Conservation (phyloP, 1,140 invertebrate genomes). For the Lasioglossum albipes region DNA sequence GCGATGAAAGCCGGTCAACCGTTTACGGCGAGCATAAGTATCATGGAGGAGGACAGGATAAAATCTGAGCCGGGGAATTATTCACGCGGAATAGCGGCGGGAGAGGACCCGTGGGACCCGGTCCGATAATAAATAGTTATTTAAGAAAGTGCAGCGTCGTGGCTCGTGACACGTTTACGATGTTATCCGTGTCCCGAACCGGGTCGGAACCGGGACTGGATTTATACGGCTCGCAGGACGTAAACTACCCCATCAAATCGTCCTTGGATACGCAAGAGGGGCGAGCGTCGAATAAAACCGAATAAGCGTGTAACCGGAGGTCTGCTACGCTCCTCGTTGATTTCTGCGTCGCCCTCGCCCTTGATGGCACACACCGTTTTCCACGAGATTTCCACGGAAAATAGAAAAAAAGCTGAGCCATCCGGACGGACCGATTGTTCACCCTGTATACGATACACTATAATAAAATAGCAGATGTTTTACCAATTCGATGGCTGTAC, state of each 20-base stretch:
- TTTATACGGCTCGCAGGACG: constrained; percentile 45
- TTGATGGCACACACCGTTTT: constrained; percentile 4
- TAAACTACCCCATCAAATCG: constrained; percentile 38
- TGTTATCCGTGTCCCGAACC: constrained; percentile 13
- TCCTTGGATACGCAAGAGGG: constrained; percentile 18
- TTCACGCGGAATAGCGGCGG: not conserved
- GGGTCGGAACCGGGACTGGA: constrained; percentile 7
- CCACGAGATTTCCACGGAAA: constrained; percentile 14
- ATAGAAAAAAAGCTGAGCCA: constrained; percentile 45
- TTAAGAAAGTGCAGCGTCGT: not conserved
- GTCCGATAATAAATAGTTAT: constrained; percentile 20
- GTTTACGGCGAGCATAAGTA: not conserved
- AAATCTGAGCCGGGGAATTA: not conserved
- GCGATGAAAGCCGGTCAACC: too few species aligned
- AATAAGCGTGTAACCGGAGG: constrained; percentile 10
- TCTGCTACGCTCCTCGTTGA: not conserved
- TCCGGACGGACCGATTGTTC: not conserved
- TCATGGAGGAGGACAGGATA: not conserved
- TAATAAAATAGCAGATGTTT: too few species aligned
- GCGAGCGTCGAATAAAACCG: constrained; percentile 42
- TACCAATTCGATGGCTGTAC: too few species aligned
- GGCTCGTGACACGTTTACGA: constrained; percentile 48
- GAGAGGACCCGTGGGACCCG: not conserved
- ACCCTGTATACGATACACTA: too few species aligned
- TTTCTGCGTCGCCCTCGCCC: not conserved